Evolutionary conservation across 2,888 invertebrate species (phyloP).

Genomic region (Zele albiditarsus): DNA sequence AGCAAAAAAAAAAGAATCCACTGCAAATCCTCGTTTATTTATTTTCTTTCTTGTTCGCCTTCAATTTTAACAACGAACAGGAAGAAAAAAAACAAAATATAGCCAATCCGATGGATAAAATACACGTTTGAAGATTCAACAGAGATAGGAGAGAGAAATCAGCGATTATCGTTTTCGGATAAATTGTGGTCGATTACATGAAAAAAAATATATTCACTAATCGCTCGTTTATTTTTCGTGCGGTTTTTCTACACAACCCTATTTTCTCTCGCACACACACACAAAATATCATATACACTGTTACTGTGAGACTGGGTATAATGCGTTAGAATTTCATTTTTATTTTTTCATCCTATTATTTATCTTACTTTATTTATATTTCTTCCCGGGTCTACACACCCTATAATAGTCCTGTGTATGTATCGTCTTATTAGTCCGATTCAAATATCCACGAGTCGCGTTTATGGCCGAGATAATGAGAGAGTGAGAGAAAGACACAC

Average conservation of each 20-base stretch:
- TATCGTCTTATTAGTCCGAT: neutral
- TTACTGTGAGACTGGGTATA: neutral
- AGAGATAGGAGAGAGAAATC: neutral
- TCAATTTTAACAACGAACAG: neutral
- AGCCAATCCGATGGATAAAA: too few relatives aligned
- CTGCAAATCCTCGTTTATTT: slow-evolving; percentile 32
- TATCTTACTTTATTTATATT: neutral
- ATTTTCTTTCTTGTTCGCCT: neutral
- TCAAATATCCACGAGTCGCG: slow-evolving; percentile 25
- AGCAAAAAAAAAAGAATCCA: slow-evolving; percentile 1
- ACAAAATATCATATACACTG: neutral
- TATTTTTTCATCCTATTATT: neutral
- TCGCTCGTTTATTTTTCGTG: neutral
- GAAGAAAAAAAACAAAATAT: too few relatives aligned
- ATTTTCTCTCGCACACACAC: neutral
- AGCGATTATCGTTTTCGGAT: neutral
- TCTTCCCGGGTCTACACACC: neutral
- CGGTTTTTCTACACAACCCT: neutral
- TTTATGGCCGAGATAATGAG: neutral
- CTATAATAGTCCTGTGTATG: neutral
- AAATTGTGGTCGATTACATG: neutral
- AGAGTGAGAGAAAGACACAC: slow-evolving; percentile 25
- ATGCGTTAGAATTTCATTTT: neutral
- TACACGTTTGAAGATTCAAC: neutral
- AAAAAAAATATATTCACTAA: neutral